These are phyloP conservation scores for Balaeniceps rex DNA, from an alignment of 2,113 vertebrate species.

Conservation along the genomic window DNA sequence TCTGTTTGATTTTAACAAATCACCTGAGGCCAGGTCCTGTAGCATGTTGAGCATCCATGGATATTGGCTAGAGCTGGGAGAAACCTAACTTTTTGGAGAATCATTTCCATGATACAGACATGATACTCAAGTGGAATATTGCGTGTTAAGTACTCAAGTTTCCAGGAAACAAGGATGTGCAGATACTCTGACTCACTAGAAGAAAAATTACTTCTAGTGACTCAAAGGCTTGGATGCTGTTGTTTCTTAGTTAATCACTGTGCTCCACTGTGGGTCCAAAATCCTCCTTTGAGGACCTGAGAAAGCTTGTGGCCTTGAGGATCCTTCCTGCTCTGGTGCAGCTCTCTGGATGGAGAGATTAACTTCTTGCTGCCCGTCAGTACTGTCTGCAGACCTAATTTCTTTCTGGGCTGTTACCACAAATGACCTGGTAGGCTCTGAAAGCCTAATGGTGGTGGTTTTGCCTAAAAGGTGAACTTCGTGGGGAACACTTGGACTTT, in stretches of 20 bases:
- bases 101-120: neutral
- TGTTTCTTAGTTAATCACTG: neutral
- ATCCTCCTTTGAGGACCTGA: neutral
- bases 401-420: neutral
- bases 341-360: neutral
- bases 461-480: neutral
- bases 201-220: neutral
- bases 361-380: neutral
- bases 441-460: neutral
- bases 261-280: neutral
- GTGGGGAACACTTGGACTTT: neutral
- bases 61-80: neutral
- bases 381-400: neutral
- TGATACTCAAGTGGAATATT: neutral
- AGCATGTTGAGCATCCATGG: neutral
- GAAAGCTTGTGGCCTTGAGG: neutral
- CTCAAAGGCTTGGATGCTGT: neutral
- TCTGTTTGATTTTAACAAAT: neutral
- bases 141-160: neutral
- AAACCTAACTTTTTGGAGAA: neutral
- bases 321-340: neutral
- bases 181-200: constrained; percentile 35
- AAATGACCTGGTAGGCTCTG: neutral
- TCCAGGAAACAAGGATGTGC: constrained; percentile 9
- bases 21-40: neutral